phyloP scores from a whole-genome alignment of 2,888 invertebrate species.

The Thymelicus acteon region DNA sequence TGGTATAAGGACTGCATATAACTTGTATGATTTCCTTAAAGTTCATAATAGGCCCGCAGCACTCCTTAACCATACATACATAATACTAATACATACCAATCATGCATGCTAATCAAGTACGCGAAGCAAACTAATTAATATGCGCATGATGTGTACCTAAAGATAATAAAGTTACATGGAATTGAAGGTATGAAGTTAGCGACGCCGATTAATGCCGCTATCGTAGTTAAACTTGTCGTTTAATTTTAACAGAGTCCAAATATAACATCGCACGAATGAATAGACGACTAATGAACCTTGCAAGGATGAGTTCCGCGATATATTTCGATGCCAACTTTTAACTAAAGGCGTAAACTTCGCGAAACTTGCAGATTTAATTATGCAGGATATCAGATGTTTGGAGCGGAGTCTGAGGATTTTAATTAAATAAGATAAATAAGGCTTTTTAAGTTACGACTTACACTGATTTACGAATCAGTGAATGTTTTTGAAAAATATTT shows the following conservation, averaged over 20 bases:
- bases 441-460: no score
- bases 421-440: background rate
- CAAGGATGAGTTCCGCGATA: background rate
- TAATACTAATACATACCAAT: no score
- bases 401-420: background rate
- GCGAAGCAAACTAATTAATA: background rate
- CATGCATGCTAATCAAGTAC: background rate
- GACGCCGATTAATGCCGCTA: no score
- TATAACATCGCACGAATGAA: background rate
- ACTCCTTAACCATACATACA: no score
- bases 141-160: background rate
- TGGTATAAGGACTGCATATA: no score
- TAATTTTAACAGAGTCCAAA: background rate
- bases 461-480: no score
- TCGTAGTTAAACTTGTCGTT: no score
- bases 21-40: no score
- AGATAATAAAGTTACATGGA: background rate
- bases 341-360: background rate
- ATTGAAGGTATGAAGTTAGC: background rate
- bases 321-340: slow-evolving; percentile 7
- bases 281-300: slow-evolving; percentile 1
- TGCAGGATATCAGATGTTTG: background rate
- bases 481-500: no score
- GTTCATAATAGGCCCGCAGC: no score
- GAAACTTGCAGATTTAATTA: slow-evolving; percentile 1